Base-by-base conservation (phyloP, 2,888 invertebrate species). In the Sipunculus nudus region DNA sequence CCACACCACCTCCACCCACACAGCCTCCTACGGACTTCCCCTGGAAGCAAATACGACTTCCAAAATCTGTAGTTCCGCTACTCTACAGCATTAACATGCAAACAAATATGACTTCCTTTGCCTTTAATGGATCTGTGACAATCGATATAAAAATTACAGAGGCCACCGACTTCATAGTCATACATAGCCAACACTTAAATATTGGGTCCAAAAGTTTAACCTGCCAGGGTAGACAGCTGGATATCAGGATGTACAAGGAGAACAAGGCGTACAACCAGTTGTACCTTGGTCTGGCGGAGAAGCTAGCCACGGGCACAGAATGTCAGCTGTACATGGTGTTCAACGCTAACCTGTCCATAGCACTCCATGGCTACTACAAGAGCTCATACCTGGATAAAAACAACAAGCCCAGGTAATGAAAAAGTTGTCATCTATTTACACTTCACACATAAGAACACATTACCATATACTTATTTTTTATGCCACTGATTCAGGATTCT, bases 41-140 rank as follows among this genome's bases (percentile, higher is more conserved):
- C 23, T 84, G 84, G 79, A 64, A 75, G 23, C 59, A 77, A 28
- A 72, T 82, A 13, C 77, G 82, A n/a, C 75, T 85, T 29, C 84
- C 85, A 1, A 59, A 40, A 10, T 59, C 61, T 16, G 59, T 84
- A 8, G 25, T 69, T 16, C 85, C 85, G 0, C 88, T 90, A 72
- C 89, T 92, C 71, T 96, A 96, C 81, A 91, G 91, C 78, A 88
- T 97, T 58, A 92, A 92, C 84, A 89, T 96, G 73, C 94, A 96
- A 85, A 95, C 96, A 8, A 95, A 96, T 84, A 87, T 96, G 57
- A 93, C 94, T 46, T 93, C 93, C 21, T 89, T 93, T 53, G 92
- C 92, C 83, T 90, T 96, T 53, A 90, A 91, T 87, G 96, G 96
- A 90, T 85, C 78, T 58, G 79, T 80, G 10, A 64, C 59, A 21